Evolutionary conservation across 2,797 vertebrate species (phyloP), one percentile per base, ranked within the genome.

Genomic region (Epinephelus coioides): DNA sequence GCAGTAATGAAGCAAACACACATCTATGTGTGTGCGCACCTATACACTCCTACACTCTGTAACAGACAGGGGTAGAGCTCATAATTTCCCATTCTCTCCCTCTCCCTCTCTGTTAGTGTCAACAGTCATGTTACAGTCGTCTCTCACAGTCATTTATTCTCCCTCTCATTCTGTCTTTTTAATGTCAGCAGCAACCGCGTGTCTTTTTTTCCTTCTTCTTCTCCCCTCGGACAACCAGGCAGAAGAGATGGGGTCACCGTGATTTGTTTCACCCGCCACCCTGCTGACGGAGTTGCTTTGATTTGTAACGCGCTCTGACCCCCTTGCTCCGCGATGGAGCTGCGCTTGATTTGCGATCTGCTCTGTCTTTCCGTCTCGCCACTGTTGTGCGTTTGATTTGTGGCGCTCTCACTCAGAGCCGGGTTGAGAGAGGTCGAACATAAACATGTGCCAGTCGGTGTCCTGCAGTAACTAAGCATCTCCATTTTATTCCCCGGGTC

Each of bases 261-360:
- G 91, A 93, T 94, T 92, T 94, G 92, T 92, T 86, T 81, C 82
- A 34, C 13, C 80, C 55, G 44, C 70, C 81, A 19, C 51, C 79
- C 78, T 27, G 72, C 80, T 34, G 21, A 71, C 57, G 4, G 76
- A 70, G 64, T 49, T 0, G 68, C 2, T 74, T 92, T 93, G 91
- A 93, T 93, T 92, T 93, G 90, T 56, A 15, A 65, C 15, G 12
- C 13, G 44, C 87, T 63, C 85, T 77, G 84, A 87, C 84, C 90
- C 85, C 63, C 79, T 67, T 76, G 81, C 83, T 80, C 80, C 19
- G 70, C 73, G 14, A 67, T 51, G 14, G 62, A 76, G 79, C 23
- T 34, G 3, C 13, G 3, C 81, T 87, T 93, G 90, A 93, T 93
- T 90, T 90, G 90, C 71, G 81, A 80, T 62, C 56, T 21, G n/a